Base-by-base conservation (phyloP, 64 coral and sea anemone species). In the Trachythela sp. region DNA sequence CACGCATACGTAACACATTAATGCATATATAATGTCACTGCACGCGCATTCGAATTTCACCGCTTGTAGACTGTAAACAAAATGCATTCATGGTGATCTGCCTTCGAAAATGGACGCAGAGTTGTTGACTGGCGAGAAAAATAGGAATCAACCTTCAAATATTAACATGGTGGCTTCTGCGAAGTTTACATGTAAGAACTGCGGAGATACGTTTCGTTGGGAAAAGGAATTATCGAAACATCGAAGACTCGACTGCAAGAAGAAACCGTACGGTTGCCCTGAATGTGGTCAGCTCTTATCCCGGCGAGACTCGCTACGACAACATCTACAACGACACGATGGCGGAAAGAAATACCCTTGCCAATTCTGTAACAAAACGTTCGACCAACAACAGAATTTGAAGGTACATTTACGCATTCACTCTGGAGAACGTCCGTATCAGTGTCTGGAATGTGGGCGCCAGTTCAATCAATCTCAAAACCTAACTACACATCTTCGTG, bases 21-120 rank as follows among this genome's bases (percentile, higher is more conserved):
- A 64, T 27, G 24, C 24, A 27, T 4, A 11, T 6, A 45, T 45
- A 45, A 45, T 45, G 11, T 45, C 42, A 45, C 42, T n/a, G 42
- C 42, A 11, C 42, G n/a, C 42, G 42, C 42, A 45, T 45, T n/a
- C 42, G 42, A 45, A 45, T n/a, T 64, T 64, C 56, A 27, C 18
- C 56, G 18, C 20, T 64, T 26, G 6, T 64, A n/a, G 22, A 64
- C 2, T 64, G 56, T 64, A 64, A 64, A 64, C 56, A 64, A 64
- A 64, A 64, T 64, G 56, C 56, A 64, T 64, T 64, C 24, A 64
- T 64, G 56, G 56, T 64, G 56, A 64, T 64, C 56, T 64, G 56
- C 56, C 56, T 45, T 45, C 11, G 42, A 45, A 45, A 4, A 45
- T 45, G 42, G 56, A 27, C 26, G 26, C 22, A 18, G 56, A 20